phyloP scores from a whole-genome alignment of 2,888 invertebrate species.

The Rhodophaea formosa region DNA sequence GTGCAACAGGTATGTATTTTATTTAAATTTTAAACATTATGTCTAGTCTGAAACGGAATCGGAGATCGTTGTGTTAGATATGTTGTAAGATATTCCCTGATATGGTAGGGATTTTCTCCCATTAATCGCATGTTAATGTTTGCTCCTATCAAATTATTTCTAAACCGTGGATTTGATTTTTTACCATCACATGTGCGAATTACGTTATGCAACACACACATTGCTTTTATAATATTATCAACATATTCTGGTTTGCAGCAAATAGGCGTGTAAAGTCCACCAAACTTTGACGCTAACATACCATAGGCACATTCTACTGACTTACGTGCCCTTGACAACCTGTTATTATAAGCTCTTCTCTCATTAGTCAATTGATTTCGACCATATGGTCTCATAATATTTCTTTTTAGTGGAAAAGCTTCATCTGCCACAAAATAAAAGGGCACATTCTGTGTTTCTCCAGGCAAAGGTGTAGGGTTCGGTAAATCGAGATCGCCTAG shows the following conservation, averaged over 20 bases:
- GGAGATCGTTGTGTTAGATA: not conserved
- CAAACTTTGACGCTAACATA: slow-evolving; percentile 5
- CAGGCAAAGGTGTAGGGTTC: not conserved
- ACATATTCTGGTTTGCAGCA: not conserved
- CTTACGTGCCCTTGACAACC: slow-evolving; percentile 6
- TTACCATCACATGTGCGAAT: not conserved
- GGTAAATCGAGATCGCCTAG: not conserved
- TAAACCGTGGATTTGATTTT: not conserved
- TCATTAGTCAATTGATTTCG: slow-evolving; percentile 8
- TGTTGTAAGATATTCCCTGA: not conserved
- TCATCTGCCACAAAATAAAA: slow-evolving; percentile 5
- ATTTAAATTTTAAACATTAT: not conserved
- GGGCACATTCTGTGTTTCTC: not conserved
- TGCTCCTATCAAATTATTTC: too few relatives aligned
- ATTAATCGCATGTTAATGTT: too few relatives aligned
- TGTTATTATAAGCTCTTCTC: slow-evolving; percentile 14
- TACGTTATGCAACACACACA: not conserved
- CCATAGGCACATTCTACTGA: slow-evolving; percentile 15
- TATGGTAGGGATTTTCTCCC: too few relatives aligned
- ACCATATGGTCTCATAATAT: not conserved
- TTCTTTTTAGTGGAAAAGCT: not conserved
- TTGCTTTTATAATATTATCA: not conserved
- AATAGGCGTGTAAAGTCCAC: not conserved
- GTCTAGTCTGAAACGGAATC: not conserved
- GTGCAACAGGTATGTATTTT: not conserved